phyloP scores from a whole-genome alignment of 1,140 invertebrate genomes.

The Dendroctonus ponderosae region DNA sequence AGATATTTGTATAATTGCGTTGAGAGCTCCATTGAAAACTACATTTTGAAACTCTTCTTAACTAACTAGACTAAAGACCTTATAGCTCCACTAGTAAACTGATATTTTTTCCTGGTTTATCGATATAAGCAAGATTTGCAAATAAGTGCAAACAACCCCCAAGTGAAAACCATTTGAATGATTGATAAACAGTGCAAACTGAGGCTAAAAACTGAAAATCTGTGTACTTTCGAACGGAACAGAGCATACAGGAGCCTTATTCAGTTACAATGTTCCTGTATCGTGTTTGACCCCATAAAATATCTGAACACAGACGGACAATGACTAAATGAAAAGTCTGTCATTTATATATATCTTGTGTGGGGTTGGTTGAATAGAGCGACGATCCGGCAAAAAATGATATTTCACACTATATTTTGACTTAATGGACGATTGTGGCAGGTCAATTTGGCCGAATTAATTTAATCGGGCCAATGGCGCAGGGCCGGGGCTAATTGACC shows the following conservation, averaged over 20 bases:
- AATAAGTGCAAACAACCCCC: too few species aligned
- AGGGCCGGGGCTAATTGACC: slow-evolving; percentile 15
- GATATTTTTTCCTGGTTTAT: too few species aligned
- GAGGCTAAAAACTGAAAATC: too few species aligned
- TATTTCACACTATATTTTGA: slow-evolving; percentile 26
- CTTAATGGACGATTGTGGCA: slow-evolving; percentile 31
- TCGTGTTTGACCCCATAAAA: slow-evolving; percentile 33
- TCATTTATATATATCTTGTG: slow-evolving; percentile 31
- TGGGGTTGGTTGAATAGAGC: slow-evolving; percentile 15
- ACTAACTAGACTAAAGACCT: too few species aligned
- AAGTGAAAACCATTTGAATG: too few species aligned
- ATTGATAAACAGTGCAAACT: too few species aligned
- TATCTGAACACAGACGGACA: slow-evolving; percentile 29
- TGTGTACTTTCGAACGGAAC: slow-evolving; percentile 13
- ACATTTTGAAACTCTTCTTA: too few species aligned
- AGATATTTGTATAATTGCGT: too few species aligned
- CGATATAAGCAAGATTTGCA: too few species aligned
- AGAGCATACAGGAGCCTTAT: slow-evolving; percentile 13
- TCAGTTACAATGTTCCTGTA: slow-evolving; percentile 20
- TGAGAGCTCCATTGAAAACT: too few species aligned
- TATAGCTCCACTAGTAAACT: too few species aligned
- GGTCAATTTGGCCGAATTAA: slow-evolving; percentile 34
- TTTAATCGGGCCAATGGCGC: slow-evolving; percentile 1
- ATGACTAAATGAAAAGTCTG: slow-evolving; percentile 38
- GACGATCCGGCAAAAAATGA: slow-evolving; percentile 24